Base-by-base conservation (phyloP, 2,888 invertebrate genomes). In the Tinea semifulvella region DNA sequence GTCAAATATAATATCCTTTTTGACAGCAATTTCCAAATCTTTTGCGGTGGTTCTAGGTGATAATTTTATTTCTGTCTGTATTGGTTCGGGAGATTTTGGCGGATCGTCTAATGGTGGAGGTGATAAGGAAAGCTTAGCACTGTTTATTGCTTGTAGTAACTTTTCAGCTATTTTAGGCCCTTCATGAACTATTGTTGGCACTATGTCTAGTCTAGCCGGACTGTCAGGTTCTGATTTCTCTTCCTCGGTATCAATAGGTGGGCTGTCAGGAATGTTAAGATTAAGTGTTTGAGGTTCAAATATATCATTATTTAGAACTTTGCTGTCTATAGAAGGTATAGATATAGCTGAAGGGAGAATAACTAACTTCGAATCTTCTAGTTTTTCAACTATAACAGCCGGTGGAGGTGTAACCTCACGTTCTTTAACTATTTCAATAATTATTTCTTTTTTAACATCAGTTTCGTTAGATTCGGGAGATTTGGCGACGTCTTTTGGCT, bases 141-240 rank as follows among this genome's bases (percentile, higher is more conserved):
- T 85, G 65, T 72, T 85, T 63, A 70, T 83, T 4, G 85, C 86
- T 57, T 85, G 84, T 1, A 86, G 67, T 2, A 86, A 76, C 56
- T 85, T 86, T 52, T 86, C 86, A 0, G 86, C 86, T 53, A 86
- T 86, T 49, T 86, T 86, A 1, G 84, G 83, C 1, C 80, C 81
- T 52, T 81, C 80, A 1, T 77, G 74, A 0, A 81, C 81, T 1
- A 81, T 80, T 49, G 81, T 81, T 0, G 81, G 80, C n/a, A 81
- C 50, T 0, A 76, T 77, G 50, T 81, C 82, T 6, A 76, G 18
- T n/a, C 80, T 57, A 11, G 75, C 73, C 1, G 76, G 76, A 53
- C 79, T 80, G 46, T 82, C 82, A 0, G 80, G 80, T 49, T 82
- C 82, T 0, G 77, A 81, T 51, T 80, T 81, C 40, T 75, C 75